These are phyloP conservation scores for Papilio gigon DNA, from an alignment of 2,888 invertebrate species.

Conservation along the genomic window DNA sequence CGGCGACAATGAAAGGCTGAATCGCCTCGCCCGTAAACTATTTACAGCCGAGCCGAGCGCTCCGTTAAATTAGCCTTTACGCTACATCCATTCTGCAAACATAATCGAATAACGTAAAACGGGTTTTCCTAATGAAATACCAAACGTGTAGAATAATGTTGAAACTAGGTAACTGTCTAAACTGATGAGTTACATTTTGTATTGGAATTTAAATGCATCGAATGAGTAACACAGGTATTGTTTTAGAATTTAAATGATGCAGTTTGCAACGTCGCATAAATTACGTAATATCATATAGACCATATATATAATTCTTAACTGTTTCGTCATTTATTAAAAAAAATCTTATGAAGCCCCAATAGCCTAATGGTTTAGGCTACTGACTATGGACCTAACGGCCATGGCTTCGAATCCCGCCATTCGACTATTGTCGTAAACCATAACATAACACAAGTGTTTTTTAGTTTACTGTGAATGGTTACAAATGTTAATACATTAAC, in stretches of 20 bases:
- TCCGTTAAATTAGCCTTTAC: conserved; percentile 18
- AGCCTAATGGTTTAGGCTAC: too few relatives aligned
- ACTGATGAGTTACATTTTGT: background rate
- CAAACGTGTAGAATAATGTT: background rate
- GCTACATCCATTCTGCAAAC: background rate
- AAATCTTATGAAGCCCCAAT: too few relatives aligned
- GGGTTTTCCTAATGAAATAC: conserved; percentile 6
- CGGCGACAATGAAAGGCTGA: conserved; percentile 21
- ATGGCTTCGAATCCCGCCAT: too few relatives aligned
- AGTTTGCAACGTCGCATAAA: background rate
- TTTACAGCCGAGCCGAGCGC: conserved; percentile 23
- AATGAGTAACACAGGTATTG: background rate
- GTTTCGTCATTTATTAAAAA: too few relatives aligned
- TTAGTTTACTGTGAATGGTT: too few relatives aligned
- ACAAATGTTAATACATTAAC: too few relatives aligned
- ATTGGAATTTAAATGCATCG: background rate
- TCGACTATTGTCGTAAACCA: too few relatives aligned
- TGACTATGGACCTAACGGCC: too few relatives aligned
- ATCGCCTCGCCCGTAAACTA: conserved; percentile 21
- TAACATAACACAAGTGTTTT: too few relatives aligned
- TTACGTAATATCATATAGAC: background rate
- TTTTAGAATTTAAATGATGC: background rate
- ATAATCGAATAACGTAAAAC: conserved; percentile 20
- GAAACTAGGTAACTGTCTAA: background rate
- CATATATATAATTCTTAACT: too few relatives aligned